Evolutionary conservation across 1,140 invertebrate genomes (phyloP).

Genomic region (Wiebesia pumilae): DNA sequence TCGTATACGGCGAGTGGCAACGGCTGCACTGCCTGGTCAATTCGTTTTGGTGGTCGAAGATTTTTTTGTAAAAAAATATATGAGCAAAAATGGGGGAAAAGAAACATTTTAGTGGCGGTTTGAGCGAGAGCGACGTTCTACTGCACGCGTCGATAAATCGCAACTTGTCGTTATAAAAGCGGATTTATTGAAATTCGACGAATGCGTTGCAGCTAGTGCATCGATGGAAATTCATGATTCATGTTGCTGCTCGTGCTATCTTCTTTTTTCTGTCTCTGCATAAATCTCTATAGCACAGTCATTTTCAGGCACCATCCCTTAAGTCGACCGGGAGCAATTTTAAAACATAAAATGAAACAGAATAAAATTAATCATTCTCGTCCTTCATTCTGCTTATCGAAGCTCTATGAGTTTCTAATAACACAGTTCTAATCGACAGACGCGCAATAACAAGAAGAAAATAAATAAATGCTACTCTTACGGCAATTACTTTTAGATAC

Average conservation of each 20-base stretch:
- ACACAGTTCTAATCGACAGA: too few species aligned
- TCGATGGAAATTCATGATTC: constrained; percentile 48
- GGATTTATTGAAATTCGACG: constrained; percentile 52
- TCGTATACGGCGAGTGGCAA: neutral
- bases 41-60: neutral
- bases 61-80: constrained; percentile 31
- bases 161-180: constrained; percentile 50
- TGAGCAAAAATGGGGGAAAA: neutral
- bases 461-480: too few species aligned
- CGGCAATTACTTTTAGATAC: too few species aligned
- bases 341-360: neutral
- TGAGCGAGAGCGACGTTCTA: neutral
- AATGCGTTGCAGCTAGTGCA: neutral
- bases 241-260: constrained; percentile 20
- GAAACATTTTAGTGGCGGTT: neutral
- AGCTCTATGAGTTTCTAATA: too few species aligned
- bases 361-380: neutral
- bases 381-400: neutral
- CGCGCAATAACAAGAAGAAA: too few species aligned
- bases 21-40: neutral
- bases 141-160: constrained; percentile 45
- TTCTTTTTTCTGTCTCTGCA: neutral
- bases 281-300: neutral
- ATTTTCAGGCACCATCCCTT: neutral
- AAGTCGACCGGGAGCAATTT: neutral